A percentile compares a stretch with the other conserved stretches of the same genome.
Evolutionary conservation across 2,888 invertebrate species (phyloP).

Genomic region (Chorisops tibialis): DNA sequence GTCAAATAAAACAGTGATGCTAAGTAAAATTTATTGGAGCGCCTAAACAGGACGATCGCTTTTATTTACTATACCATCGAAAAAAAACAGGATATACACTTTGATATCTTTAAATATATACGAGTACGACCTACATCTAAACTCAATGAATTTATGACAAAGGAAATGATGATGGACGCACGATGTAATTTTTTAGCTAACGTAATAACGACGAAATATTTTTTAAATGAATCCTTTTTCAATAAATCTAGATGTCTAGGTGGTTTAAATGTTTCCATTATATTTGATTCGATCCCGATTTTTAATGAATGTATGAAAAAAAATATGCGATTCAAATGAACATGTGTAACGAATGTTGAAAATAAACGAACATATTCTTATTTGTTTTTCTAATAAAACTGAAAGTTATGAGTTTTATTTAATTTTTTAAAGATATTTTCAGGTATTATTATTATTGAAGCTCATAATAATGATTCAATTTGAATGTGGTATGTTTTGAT

Average conservation of each 20-base stretch:
- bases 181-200: slow-evolving; percentile 6
- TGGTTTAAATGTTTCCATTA: slow-evolving; percentile 4
- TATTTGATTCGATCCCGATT: too few relatives aligned
- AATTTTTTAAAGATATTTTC: too few relatives aligned
- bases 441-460: too few relatives aligned
- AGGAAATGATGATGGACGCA: slow-evolving; percentile 14
- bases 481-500: too few relatives aligned
- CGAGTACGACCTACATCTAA: background rate
- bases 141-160: slow-evolving; percentile 23
- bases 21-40: slow-evolving; percentile 7
- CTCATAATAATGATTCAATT: too few relatives aligned
- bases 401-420: too few relatives aligned
- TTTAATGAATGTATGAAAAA: too few relatives aligned
- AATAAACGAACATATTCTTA: slow-evolving; percentile 1
- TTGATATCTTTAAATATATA: background rate
- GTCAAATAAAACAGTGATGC: slow-evolving; percentile 1
- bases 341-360: background rate
- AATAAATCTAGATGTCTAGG: slow-evolving; percentile 17
- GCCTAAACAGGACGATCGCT: background rate
- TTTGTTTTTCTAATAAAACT: slow-evolving; percentile 1
- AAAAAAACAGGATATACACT: too few relatives aligned
- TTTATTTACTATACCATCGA: background rate
- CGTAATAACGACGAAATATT: background rate
- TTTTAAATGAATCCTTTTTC: slow-evolving; percentile 13
- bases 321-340: too few relatives aligned